Evolutionary conservation across 2,888 invertebrate species (phyloP).

Genomic region (Helleia helle): DNA sequence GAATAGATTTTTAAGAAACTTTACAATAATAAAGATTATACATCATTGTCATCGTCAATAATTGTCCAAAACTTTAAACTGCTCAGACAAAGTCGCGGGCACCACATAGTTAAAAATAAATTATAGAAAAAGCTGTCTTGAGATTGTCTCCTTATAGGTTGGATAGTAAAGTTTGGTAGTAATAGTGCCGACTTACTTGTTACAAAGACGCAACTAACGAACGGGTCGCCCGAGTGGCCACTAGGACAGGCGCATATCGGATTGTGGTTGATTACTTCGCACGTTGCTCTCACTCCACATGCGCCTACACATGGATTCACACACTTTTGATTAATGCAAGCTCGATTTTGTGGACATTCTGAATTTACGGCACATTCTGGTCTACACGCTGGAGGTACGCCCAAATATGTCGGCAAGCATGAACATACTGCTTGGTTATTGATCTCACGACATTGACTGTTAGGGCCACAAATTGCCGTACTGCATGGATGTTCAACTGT

Average conservation of each 20-base stretch:
- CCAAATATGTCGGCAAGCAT: conserved; percentile 80
- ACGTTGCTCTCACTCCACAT: conserved; percentile 77
- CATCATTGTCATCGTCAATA: too few species aligned
- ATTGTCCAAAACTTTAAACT: too few species aligned
- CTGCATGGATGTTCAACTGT: conserved; percentile 74
- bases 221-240: conserved; percentile 79
- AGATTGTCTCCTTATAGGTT: too few species aligned
- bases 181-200: conserved; percentile 35
- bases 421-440: conserved; percentile 82
- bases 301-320: conserved; percentile 81
- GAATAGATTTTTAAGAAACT: too few species aligned
- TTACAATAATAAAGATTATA: too few species aligned
- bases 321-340: conserved; percentile 82
- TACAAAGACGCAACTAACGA: conserved; percentile 61
- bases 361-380: conserved; percentile 83
- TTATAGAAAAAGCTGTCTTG: too few species aligned
- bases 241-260: conserved; percentile 82
- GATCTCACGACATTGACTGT: conserved; percentile 77
- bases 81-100: too few species aligned
- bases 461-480: conserved; percentile 83
- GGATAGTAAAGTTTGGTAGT: too few species aligned
- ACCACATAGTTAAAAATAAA: too few species aligned
- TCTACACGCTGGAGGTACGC: conserved; percentile 81
- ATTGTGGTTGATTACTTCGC: conserved; percentile 81
- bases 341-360: conserved; percentile 79